These are phyloP conservation scores for Galeopterus variegatus DNA, from an alignment of 2,113 vertebrate genomes.

Conservation along the genomic window DNA sequence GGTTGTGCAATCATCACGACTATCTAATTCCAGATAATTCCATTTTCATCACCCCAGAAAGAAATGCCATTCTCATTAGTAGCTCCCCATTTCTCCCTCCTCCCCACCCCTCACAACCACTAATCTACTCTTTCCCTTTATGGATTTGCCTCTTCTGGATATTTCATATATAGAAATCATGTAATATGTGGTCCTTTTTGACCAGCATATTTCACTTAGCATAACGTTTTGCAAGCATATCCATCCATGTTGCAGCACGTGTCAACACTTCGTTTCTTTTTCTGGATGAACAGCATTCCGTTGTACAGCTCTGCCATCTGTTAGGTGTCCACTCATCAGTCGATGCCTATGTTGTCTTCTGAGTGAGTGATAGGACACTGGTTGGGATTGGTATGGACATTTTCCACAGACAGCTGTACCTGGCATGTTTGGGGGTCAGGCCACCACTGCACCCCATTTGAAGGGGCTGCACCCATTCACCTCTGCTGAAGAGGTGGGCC, in stretches of 20 bases:
- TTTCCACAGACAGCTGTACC: neutral
- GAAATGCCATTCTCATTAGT: neutral
- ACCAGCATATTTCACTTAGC: neutral
- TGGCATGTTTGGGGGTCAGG: neutral
- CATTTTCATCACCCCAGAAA: neutral
- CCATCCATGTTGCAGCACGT: fast-evolving
- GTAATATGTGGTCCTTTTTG: fast-evolving
- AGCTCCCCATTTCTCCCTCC: too few relatives aligned
- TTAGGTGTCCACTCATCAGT: fast-evolving
- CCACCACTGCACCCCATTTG: neutral
- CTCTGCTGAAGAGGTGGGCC: neutral
- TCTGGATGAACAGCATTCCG: fast-evolving
- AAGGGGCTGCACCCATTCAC: too few relatives aligned
- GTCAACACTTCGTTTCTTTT: fast-evolving
- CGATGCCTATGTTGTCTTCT: fast-evolving
- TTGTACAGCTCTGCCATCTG: fast-evolving
- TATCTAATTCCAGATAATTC: neutral
- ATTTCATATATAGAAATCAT: neutral
- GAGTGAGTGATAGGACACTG: too few relatives aligned
- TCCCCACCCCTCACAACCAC: neutral
- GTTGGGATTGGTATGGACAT: fast-evolving
- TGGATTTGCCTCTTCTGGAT: neutral
- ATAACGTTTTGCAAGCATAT: neutral
- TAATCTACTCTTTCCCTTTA: neutral
- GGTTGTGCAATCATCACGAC: neutral